These are phyloP conservation scores for Microcebus lehilahytsara DNA, from an alignment of 2,113 vertebrate genomes.

Conservation along the genomic window DNA sequence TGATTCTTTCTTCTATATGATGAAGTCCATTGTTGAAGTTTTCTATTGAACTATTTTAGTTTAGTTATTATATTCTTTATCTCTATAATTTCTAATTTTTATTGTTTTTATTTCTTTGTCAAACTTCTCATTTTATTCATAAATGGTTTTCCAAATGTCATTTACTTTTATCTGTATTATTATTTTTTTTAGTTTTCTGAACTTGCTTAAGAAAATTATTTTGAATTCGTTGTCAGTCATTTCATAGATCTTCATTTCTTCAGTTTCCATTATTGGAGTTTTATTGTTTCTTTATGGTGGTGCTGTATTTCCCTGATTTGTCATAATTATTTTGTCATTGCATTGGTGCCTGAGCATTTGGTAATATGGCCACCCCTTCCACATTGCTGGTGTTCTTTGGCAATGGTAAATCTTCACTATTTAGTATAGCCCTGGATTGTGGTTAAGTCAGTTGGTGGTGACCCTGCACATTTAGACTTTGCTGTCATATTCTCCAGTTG, in stretches of 20 bases:
- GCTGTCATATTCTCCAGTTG: not conserved
- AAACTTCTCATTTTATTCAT: not conserved
- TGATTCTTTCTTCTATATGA: not conserved
- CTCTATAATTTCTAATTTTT: not conserved
- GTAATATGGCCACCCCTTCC: not conserved
- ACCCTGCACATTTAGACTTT: no score
- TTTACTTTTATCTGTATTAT: not conserved
- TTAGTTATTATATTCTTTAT: not conserved
- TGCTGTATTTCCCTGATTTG: not conserved
- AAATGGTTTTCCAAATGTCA: not conserved
- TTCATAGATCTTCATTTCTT: not conserved
- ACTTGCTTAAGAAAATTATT: not conserved
- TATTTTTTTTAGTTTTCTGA: not conserved
- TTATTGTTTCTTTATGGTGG: not conserved
- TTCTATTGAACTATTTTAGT: not conserved
- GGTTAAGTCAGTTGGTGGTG: not conserved
- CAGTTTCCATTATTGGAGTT: not conserved
- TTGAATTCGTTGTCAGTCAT: not conserved
- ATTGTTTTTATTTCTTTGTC: not conserved
- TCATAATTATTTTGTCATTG: not conserved
- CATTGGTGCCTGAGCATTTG: not conserved
- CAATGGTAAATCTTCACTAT: not conserved
- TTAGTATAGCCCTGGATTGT: not conserved
- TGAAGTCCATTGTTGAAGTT: not conserved
- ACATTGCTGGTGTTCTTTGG: not conserved